Percentiles rank a stretch among this genome's conserved stretches.
phyloP scores from a whole-genome alignment of 2,797 vertebrate species.

The Dicrostonyx torquatus region DNA sequence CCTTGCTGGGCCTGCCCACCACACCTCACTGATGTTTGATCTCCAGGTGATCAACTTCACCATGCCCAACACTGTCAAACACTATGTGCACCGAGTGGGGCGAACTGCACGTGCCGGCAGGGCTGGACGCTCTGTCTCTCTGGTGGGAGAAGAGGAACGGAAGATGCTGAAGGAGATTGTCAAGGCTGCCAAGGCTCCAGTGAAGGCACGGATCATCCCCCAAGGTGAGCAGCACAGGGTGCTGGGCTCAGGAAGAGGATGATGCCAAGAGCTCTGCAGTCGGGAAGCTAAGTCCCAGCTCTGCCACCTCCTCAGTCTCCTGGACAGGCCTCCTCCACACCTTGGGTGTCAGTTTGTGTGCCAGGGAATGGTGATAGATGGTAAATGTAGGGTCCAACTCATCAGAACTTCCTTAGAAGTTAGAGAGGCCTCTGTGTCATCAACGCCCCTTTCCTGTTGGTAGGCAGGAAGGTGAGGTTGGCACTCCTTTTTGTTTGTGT shows the following conservation, averaged over 20 bases:
- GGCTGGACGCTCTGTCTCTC: constrained; percentile 94
- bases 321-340: not conserved
- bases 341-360: not conserved
- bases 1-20: not conserved
- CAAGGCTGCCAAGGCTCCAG: constrained; percentile 91
- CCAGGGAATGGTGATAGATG: not conserved
- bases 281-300: not conserved
- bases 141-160: constrained; percentile 96
- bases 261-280: not conserved
- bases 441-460: not conserved
- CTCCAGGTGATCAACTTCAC: constrained; percentile 97
- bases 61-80: constrained; percentile 96
- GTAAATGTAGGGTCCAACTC: not conserved
- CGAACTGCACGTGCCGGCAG: constrained; percentile 94
- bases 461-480: not conserved
- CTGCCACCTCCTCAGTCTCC: not conserved
- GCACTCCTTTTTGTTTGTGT: not conserved
- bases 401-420: not conserved
- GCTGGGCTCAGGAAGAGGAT: accelerated
- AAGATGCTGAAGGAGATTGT: constrained; percentile 97
- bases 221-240: constrained; percentile 86
- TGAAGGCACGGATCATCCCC: constrained; percentile 95
- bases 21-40: not conserved
- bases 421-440: not conserved
- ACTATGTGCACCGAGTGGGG: constrained; percentile 97